These are phyloP conservation scores for Liopterus haemorrhoidalis DNA, from an alignment of 2,888 invertebrate species.

Conservation along the genomic window DNA sequence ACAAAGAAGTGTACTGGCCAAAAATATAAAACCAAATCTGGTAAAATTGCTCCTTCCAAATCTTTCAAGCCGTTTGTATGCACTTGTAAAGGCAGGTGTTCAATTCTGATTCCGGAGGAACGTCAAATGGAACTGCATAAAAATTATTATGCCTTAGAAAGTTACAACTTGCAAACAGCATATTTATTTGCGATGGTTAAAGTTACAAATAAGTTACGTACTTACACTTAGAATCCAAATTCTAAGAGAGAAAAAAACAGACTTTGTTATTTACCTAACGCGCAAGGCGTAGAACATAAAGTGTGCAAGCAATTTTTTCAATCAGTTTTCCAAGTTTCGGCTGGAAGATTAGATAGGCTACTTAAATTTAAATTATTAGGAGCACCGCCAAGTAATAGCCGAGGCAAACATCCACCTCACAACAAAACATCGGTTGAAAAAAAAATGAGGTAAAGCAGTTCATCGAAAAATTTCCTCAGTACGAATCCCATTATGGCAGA, in stretches of 20 bases:
- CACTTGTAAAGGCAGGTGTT: background rate
- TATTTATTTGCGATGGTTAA: constrained; percentile 4
- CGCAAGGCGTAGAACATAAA: background rate
- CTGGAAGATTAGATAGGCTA: background rate
- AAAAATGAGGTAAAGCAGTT: constrained; percentile 16
- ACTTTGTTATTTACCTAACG: background rate
- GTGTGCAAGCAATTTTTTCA: background rate
- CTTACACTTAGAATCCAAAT: constrained; percentile 12
- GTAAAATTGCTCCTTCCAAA: constrained; percentile 14
- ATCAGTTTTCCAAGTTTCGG: background rate
- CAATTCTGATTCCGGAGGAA: no score
- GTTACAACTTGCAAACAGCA: background rate
- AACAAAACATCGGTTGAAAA: constrained; percentile 10
- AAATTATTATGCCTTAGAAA: background rate
- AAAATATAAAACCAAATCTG: constrained; percentile 25
- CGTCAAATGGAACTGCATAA: background rate
- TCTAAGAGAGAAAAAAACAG: background rate
- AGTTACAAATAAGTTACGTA: background rate
- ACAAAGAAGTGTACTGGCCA: constrained; percentile 24
- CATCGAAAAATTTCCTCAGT: constrained; percentile 17
- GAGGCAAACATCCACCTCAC: background rate
- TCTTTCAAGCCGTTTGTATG: constrained; percentile 21
- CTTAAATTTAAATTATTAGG: background rate
- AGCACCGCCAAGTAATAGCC: background rate
- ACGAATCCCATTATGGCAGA: constrained; percentile 15